Evolutionary conservation across 2,888 invertebrate genomes (phyloP).

Genomic region (Tipula unca): DNA sequence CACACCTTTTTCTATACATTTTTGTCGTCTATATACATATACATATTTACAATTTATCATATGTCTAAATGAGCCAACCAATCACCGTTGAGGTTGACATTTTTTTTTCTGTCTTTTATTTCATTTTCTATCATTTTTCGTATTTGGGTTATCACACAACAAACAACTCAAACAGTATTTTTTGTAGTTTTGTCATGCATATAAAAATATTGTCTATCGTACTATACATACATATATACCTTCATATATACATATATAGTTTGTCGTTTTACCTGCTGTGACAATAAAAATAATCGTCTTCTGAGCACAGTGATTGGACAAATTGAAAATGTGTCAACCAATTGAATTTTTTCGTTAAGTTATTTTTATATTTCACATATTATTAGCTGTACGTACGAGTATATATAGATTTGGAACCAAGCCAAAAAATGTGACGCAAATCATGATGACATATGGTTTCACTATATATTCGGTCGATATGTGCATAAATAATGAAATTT

Average conservation of each 20-base stretch:
- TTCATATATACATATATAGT: too few relatives aligned
- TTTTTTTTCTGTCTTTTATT: neutral
- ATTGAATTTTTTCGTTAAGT: neutral
- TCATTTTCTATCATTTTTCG: neutral
- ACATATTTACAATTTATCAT: neutral
- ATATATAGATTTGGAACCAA: neutral
- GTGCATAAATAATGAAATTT: neutral
- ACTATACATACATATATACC: too few relatives aligned
- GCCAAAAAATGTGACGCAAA: neutral
- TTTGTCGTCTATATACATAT: neutral
- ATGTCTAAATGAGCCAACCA: neutral
- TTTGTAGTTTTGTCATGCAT: neutral
- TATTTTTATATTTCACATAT: neutral
- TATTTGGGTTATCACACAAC: neutral
- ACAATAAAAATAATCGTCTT: neutral
- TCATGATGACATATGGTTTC: neutral
- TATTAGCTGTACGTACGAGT: neutral
- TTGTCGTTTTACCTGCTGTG: neutral
- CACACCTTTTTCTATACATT: neutral
- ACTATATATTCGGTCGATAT: neutral
- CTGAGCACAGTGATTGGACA: neutral
- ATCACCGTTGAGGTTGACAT: neutral
- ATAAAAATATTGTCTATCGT: neutral
- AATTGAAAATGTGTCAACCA: neutral
- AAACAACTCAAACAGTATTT: neutral